phyloP scores from a whole-genome alignment of 2,113 vertebrate genomes.

The Podiceps cristatus region DNA sequence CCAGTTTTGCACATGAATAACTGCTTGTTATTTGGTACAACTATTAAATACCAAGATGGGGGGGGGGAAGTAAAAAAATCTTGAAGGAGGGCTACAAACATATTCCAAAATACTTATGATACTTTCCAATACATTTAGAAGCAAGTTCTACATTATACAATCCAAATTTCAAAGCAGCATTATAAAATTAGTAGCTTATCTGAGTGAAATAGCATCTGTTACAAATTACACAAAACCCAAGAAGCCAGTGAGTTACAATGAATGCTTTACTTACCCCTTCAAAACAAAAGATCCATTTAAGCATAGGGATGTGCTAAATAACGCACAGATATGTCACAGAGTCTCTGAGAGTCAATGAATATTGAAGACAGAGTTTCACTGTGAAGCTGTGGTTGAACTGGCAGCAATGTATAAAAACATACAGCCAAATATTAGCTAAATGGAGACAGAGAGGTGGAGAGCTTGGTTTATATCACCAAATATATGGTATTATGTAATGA shows the following conservation, averaged over 20 bases:
- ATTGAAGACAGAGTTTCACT: constrained; percentile 42
- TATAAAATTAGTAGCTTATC: constrained; percentile 53
- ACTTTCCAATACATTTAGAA: constrained; percentile 1
- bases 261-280: constrained; percentile 18
- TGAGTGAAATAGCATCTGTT: constrained; percentile 46
- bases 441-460: background rate
- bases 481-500: background rate
- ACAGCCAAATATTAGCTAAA: background rate
- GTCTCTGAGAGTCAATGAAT: background rate
- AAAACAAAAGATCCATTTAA: constrained; percentile 40
- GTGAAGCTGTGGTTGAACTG: background rate
- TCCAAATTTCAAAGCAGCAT: constrained; percentile 8
- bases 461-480: background rate
- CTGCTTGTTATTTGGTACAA: background rate
- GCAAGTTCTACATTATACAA: background rate
- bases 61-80: background rate
- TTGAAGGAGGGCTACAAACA: background rate
- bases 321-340: background rate
- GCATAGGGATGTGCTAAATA: constrained; percentile 26
- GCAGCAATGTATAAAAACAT: background rate
- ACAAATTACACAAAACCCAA: constrained; percentile 54
- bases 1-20: background rate
- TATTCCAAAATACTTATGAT: background rate
- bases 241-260: constrained; percentile 30
- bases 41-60: background rate